These are phyloP conservation scores for Phoxinus phoxinus DNA, from an alignment of 2,113 vertebrate genomes.

Conservation along the genomic window DNA sequence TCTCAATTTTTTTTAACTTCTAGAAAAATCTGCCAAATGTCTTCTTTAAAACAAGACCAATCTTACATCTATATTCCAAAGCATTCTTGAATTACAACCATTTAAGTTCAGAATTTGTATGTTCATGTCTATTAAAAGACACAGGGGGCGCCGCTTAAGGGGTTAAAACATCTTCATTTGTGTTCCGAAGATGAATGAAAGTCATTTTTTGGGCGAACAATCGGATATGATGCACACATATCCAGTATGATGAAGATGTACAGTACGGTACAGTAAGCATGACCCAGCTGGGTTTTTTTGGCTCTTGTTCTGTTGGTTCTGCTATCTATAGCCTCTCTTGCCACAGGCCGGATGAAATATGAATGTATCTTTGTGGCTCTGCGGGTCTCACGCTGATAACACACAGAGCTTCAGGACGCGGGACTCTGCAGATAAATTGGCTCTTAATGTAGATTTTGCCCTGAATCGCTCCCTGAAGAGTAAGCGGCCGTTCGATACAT, in stretches of 20 bases:
- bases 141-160: too few species aligned
- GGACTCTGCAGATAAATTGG: conserved; percentile 31
- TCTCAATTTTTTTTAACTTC: too few species aligned
- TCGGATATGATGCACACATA: too few species aligned
- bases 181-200: too few species aligned
- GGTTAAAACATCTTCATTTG: too few species aligned
- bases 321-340: conserved; percentile 73
- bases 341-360: conserved; percentile 73
- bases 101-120: too few species aligned
- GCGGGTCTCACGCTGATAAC: conserved; percentile 60
- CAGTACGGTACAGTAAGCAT: background rate
- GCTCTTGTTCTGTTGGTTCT: background rate
- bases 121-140: too few species aligned
- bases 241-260: background rate
- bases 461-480: conserved; percentile 10
- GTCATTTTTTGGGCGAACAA: too few species aligned
- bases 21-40: too few species aligned
- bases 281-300: background rate
- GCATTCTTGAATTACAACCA: too few species aligned
- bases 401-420: conserved; percentile 52
- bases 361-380: conserved; percentile 62
- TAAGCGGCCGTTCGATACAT: background rate
- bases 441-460: conserved; percentile 4
- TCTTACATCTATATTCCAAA: too few species aligned
- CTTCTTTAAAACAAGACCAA: too few species aligned